Conservation (phyloP, 2,888 invertebrate species). For the Lacanobia wlatinum region DNA sequence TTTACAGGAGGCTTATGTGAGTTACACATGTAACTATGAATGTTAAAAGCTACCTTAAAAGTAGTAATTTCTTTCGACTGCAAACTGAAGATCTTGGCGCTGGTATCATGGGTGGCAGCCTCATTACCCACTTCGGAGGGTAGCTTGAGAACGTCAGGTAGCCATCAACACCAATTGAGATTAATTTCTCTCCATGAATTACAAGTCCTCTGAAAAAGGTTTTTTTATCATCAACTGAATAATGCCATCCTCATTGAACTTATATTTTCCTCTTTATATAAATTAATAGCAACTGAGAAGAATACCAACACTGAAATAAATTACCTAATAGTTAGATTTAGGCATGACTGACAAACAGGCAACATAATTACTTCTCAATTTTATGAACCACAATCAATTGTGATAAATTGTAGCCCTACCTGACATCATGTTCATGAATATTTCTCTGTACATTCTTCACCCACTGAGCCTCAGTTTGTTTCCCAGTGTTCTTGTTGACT, state of each 20-base stretch:
- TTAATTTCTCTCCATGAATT: slow-evolving; percentile 92
- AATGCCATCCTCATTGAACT: too few species aligned
- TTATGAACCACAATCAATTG: slow-evolving; percentile 70
- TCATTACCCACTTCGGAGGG: slow-evolving; percentile 92
- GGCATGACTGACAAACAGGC: too few species aligned
- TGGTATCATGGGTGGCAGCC: slow-evolving; percentile 94
- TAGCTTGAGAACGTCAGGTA: slow-evolving; percentile 94
- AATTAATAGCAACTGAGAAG: too few species aligned
- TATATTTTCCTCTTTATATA: too few species aligned
- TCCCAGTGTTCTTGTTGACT: slow-evolving; percentile 90
- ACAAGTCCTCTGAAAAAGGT: slow-evolving; percentile 91
- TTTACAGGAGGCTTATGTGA: not conserved
- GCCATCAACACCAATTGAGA: slow-evolving; percentile 96
- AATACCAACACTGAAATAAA: too few species aligned
- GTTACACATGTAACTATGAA: not conserved
- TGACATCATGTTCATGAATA: slow-evolving; percentile 97
- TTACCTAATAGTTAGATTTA: too few species aligned
- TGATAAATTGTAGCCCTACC: slow-evolving; percentile 69
- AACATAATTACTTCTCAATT: not conserved
- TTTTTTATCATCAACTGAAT: too few species aligned
- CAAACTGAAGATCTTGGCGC: slow-evolving; percentile 90
- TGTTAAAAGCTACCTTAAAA: slow-evolving; percentile 85
- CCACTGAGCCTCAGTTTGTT: slow-evolving; percentile 93
- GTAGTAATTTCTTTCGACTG: slow-evolving; percentile 88
- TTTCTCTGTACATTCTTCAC: slow-evolving; percentile 94